phyloP scores from a whole-genome alignment of 2,113 vertebrate species.

The Sula dactylatra region DNA sequence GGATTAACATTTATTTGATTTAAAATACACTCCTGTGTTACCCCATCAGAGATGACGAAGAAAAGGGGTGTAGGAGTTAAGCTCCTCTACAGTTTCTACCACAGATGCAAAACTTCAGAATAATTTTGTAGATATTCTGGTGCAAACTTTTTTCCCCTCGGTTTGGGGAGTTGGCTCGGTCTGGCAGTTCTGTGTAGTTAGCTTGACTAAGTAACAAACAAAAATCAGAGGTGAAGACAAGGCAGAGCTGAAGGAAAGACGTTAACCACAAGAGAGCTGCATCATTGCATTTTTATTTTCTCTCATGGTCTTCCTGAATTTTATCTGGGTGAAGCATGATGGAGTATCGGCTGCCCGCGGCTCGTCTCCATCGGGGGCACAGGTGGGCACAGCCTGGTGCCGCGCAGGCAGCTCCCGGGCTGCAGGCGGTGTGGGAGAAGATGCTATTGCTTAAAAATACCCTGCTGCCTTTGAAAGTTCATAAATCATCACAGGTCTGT shows the following conservation, averaged over 20 bases:
- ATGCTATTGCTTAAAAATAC: background rate
- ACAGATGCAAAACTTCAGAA: background rate
- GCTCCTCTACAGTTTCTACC: background rate
- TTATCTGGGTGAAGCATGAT: background rate
- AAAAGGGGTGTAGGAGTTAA: background rate
- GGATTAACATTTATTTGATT: background rate
- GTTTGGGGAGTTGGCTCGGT: background rate
- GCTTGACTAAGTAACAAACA: background rate
- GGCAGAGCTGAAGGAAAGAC: background rate
- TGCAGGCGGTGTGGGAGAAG: background rate
- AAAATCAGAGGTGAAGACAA: background rate
- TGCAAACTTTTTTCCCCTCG: background rate
- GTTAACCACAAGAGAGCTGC: background rate
- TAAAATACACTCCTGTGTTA: background rate
- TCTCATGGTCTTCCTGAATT: background rate
- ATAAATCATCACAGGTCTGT: conserved; percentile 22
- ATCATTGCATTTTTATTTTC: background rate
- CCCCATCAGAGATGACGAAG: background rate
- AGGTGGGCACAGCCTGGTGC: background rate
- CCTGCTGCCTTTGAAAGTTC: background rate
- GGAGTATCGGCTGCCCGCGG: background rate
- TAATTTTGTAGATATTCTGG: background rate
- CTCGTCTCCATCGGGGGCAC: background rate
- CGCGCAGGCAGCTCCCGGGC: background rate
- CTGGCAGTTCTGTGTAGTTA: background rate